These are phyloP conservation scores for Alcis repandata DNA, from an alignment of 2,888 invertebrate species.

Conservation along the genomic window DNA sequence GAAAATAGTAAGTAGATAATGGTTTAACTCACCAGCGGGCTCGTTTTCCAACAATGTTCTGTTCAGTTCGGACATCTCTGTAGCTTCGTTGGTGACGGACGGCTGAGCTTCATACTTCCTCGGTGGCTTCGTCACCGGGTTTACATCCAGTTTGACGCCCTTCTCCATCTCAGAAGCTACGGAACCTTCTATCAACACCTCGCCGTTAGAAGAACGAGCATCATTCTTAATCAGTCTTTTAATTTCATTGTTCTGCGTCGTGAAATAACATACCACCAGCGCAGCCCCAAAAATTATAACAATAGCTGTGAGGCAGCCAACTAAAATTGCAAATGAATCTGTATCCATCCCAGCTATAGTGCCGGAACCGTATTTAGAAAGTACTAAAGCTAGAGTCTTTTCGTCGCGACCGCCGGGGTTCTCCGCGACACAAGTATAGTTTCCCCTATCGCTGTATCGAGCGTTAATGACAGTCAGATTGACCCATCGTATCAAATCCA, in stretches of 20 bases:
- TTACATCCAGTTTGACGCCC: conserved; percentile 92
- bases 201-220: conserved; percentile 87
- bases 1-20: not conserved
- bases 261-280: conserved; percentile 84
- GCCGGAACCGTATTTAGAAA: conserved; percentile 78
- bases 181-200: conserved; percentile 90
- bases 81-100: conserved; percentile 88
- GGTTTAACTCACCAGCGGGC: conserved; percentile 88
- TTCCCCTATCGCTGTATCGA: conserved; percentile 89
- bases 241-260: conserved; percentile 80
- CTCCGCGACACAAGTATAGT: conserved; percentile 92
- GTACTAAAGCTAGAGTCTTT: conserved; percentile 89
- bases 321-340: conserved; percentile 83
- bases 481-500: conserved; percentile 86
- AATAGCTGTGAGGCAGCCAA: conserved; percentile 80
- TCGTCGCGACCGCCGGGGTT: conserved; percentile 94
- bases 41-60: conserved; percentile 92
- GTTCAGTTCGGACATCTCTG: conserved; percentile 93
- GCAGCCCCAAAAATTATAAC: conserved; percentile 80
- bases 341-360: conserved; percentile 80
- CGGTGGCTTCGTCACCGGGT: conserved; percentile 93
- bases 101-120: conserved; percentile 90
- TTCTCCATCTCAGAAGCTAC: conserved; percentile 93
- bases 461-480: conserved; percentile 90
- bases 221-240: conserved; percentile 88